phyloP scores from a whole-genome alignment of 2,797 vertebrate genomes.

The Amblyopsis hoosieri region DNA sequence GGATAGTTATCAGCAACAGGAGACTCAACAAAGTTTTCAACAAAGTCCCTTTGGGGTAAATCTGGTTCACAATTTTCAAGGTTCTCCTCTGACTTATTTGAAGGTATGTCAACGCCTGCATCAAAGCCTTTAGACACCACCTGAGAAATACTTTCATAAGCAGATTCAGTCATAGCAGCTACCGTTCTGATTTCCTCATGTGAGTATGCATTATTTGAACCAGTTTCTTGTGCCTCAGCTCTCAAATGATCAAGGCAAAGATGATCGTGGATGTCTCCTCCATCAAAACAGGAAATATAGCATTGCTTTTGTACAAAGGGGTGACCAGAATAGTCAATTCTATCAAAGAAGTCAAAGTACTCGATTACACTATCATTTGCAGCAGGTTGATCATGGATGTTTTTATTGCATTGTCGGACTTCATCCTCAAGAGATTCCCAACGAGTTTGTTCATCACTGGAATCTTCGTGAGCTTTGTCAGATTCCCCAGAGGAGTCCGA shows the following conservation, averaged over 20 bases:
- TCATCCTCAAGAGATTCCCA: slow-evolving; percentile 72
- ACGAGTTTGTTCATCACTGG: slow-evolving; percentile 52
- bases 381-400: slow-evolving; percentile 21
- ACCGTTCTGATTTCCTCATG: slow-evolving; percentile 14
- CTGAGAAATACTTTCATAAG: slow-evolving; percentile 18
- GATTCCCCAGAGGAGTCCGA: slow-evolving; percentile 61
- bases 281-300: slow-evolving; percentile 75
- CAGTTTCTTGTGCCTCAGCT: slow-evolving; percentile 18
- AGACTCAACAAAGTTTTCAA: too few species aligned
- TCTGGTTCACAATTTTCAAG: slow-evolving; percentile 35
- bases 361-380: slow-evolving; percentile 34
- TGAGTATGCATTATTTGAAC: not conserved
- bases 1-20: slow-evolving; percentile 27
- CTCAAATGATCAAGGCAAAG: slow-evolving; percentile 41
- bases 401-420: slow-evolving; percentile 6
- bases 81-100: slow-evolving; percentile 28
- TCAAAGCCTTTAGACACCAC: slow-evolving; percentile 1
- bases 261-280: slow-evolving; percentile 61
- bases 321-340: slow-evolving; percentile 31
- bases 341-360: slow-evolving; percentile 70
- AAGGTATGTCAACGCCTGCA: not conserved
- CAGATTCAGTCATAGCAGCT: not conserved
- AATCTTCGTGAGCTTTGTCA: slow-evolving; percentile 58
- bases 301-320: slow-evolving; percentile 35
- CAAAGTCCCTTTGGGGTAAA: too few species aligned